Evolutionary conservation across 1,140 invertebrate species (phyloP), one percentile per base, ranked within the genome.

Genomic region (Euglossa dilemma): DNA sequence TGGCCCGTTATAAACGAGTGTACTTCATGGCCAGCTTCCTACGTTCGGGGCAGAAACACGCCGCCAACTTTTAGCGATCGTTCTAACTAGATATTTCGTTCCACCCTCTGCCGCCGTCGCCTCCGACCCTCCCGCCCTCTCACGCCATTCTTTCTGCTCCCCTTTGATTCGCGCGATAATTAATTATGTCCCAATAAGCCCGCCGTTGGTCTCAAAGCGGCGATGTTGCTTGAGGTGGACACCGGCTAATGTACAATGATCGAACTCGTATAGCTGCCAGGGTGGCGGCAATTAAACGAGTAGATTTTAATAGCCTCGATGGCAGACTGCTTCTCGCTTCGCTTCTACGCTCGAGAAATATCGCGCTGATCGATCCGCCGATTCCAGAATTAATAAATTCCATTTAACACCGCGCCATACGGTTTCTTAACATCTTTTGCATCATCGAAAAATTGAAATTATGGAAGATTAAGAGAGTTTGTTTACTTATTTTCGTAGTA

Each of bases 181-280:
- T 91, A 90, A 90, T 91, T 91, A 91, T 79, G 81, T 89, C 87
- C 89, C 80, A 86, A 90, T 89, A 87, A 50, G 12, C 73, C 70
- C 78, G 75, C 80, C 76, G 66, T 82, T 83, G 66, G 80, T 85
- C 83, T 85, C 63, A 72, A 78, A 81, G 88, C 87, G 73, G 80
- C 87, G 81, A 90, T 87, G 86, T 79, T 79, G 64, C 74, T 36
- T 7, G 18, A 3, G 16, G 2, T 63, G 28, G 3, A 28, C 16
- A 63, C 25, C 16, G 28, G 28, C 47, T 50, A 50, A 50, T 50
- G 12, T 50, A 50, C 47, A 50, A 50, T 50, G 12, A 11, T 50
- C 47, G 47, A 50, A 50, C 12, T 50, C 47, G 12, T 12, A 50
- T 9, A 12, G 12, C 36, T 36, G 36, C 36, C 36, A 36, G 36